Conservation (phyloP, 2,888 invertebrate genomes). For the Watsonalla cultraria region DNA sequence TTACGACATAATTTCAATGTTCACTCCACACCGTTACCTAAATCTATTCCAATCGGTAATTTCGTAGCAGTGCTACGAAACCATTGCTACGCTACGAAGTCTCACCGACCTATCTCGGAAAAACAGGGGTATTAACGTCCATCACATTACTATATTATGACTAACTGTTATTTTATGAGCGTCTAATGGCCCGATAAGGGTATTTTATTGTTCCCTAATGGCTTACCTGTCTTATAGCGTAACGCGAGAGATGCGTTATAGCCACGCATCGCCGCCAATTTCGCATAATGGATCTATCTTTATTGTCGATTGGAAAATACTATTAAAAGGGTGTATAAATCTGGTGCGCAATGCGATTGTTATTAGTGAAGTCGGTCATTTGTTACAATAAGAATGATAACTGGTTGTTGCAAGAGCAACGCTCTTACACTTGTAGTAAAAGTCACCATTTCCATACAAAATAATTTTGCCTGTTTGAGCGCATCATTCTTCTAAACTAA, state of each 20-base stretch:
- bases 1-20: too few relatives aligned
- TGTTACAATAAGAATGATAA: background rate
- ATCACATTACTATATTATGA: conserved; percentile 71
- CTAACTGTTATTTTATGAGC: conserved; percentile 78
- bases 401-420: background rate
- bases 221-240: conserved; percentile 72
- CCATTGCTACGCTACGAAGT: conserved; percentile 10
- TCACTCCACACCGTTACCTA: background rate
- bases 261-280: conserved; percentile 64
- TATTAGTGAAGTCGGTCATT: background rate
- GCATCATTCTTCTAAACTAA: too few relatives aligned
- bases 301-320: conserved; percentile 51
- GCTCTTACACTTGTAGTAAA: too few relatives aligned
- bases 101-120: conserved; percentile 23
- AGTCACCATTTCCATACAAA: too few relatives aligned
- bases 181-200: conserved; percentile 75
- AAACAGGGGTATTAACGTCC: conserved; percentile 72
- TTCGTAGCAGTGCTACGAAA: conserved; percentile 19
- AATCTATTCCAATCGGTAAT: conserved; percentile 4
- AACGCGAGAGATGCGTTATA: conserved; percentile 64
- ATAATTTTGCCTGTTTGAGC: too few relatives aligned
- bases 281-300: conserved; percentile 70
- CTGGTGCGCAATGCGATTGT: conserved; percentile 8
- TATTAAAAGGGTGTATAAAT: conserved; percentile 42
- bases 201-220: conserved; percentile 77